Conservation (phyloP, 2,113 vertebrate species). For the Lamprologus speciosus region DNA sequence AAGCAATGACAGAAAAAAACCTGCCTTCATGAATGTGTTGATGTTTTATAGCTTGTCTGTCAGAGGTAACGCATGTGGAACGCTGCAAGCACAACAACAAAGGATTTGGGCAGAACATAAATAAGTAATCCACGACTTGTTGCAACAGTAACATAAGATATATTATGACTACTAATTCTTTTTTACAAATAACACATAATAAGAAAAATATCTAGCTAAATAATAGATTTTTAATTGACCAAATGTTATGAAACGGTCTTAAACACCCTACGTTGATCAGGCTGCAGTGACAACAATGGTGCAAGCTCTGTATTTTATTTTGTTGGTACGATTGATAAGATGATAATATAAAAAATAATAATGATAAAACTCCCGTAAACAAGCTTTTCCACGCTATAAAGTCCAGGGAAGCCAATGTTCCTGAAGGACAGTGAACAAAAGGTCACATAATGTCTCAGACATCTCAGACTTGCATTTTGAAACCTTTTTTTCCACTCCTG, state of each 20-base stretch:
- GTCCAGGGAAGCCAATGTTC: neutral
- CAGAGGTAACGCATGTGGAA: neutral
- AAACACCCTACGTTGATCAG: neutral
- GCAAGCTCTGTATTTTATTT: neutral
- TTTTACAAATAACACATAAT: neutral
- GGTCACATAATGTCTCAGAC: neutral
- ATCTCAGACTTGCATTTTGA: neutral
- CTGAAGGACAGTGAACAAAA: neutral
- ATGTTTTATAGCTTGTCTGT: neutral
- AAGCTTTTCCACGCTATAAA: neutral
- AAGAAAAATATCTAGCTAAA: neutral
- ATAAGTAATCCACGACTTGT: neutral
- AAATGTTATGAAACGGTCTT: rapidly evolving
- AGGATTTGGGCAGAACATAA: neutral
- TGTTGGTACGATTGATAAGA: neutral
- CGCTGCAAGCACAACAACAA: neutral
- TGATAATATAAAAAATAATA: neutral
- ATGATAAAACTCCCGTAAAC: neutral
- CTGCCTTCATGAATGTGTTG: neutral
- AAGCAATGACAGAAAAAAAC: neutral
- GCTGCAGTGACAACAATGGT: neutral
- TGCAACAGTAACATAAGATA: neutral
- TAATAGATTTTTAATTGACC: neutral
- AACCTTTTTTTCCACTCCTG: neutral
- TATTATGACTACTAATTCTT: neutral